Evolutionary conservation across 2,113 vertebrate species (phyloP).

Genomic region (Nanger granti): DNA sequence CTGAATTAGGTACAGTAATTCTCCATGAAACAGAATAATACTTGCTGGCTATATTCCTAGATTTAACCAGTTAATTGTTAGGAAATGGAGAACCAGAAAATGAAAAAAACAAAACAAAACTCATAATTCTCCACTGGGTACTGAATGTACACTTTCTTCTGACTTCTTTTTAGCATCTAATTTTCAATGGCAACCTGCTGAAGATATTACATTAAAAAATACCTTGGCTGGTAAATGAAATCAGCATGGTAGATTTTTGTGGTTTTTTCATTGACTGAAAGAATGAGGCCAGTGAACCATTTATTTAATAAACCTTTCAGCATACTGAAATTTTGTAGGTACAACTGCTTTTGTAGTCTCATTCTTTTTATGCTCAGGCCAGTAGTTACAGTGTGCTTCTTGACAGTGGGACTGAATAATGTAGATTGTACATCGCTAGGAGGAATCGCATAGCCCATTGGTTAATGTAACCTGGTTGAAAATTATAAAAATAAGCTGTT

Average conservation of each 20-base stretch:
- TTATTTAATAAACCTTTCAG: conserved; percentile 45
- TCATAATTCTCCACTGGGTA: neutral
- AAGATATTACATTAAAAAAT: conserved; percentile 9
- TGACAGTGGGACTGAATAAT: neutral
- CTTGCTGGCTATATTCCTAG: conserved; percentile 56
- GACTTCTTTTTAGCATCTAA: neutral
- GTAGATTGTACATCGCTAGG: fast-evolving
- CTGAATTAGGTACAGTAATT: conserved; percentile 54
- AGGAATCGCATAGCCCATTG: neutral
- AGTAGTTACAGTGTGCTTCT: neutral
- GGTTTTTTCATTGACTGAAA: conserved; percentile 27
- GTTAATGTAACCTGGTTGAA: neutral
- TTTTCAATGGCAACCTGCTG: conserved; percentile 6
- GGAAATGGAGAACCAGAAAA: conserved; percentile 32
- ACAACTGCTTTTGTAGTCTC: neutral
- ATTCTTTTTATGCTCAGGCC: neutral
- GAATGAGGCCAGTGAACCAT: conserved; percentile 27
- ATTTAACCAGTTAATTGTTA: conserved; percentile 63
- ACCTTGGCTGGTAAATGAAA: conserved; percentile 46
- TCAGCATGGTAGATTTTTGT: conserved; percentile 34
- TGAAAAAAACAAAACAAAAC: neutral
- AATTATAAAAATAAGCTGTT: neutral
- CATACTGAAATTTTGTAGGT: conserved; percentile 10
- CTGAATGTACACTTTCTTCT: neutral
- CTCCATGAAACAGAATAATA: conserved; percentile 44